A percentile compares a stretch with the other conserved stretches of the same genome.
Conservation (phyloP, 2,888 invertebrate genomes). For the Unio pictorum region DNA sequence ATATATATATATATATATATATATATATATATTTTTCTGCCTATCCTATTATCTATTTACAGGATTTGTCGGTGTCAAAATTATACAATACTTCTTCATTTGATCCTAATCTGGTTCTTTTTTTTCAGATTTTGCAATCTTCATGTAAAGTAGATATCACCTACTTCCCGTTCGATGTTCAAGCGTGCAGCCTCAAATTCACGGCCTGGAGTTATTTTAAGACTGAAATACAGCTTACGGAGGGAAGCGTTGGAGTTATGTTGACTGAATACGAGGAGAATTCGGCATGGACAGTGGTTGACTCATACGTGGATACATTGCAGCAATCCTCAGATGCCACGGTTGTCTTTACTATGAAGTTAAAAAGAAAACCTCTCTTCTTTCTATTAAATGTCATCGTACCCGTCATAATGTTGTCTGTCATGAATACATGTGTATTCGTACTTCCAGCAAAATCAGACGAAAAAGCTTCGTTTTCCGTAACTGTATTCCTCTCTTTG, state of each 20-base stretch:
- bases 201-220: slow-evolving; percentile 35
- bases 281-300: slow-evolving; percentile 31
- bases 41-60: no score
- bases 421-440: slow-evolving; percentile 36
- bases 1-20: no score
- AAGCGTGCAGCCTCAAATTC: slow-evolving; percentile 30
- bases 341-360: slow-evolving; percentile 29
- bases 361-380: slow-evolving; percentile 37
- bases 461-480: slow-evolving; percentile 36
- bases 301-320: slow-evolving; percentile 10
- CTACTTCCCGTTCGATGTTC: slow-evolving; percentile 37
- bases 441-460: slow-evolving; percentile 36
- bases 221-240: slow-evolving; percentile 11
- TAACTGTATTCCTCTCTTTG: slow-evolving; percentile 39
- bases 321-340: slow-evolving; percentile 17
- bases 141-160: slow-evolving; percentile 33
- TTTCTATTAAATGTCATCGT: slow-evolving; percentile 39
- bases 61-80: no score
- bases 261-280: slow-evolving; percentile 26
- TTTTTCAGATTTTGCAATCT: slow-evolving; percentile 22
- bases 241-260: slow-evolving; percentile 21
- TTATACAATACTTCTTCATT: no score
- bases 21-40: no score
- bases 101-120: neutral
- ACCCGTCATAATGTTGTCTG: slow-evolving; percentile 30